phyloP scores from a whole-genome alignment of 1,140 invertebrate genomes.

The Drosophila bifasciata region DNA sequence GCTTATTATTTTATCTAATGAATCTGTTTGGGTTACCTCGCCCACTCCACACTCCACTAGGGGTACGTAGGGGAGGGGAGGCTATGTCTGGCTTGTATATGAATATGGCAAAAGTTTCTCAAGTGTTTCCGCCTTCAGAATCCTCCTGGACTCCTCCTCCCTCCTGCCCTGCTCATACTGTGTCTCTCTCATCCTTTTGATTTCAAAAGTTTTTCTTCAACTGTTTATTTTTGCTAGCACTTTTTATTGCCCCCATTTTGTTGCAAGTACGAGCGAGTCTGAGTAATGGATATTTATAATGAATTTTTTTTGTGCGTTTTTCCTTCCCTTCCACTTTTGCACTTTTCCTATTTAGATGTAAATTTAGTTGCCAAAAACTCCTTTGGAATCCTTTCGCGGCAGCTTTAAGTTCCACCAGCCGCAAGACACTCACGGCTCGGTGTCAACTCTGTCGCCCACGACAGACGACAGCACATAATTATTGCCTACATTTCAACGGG shows the following conservation, averaged over 20 bases:
- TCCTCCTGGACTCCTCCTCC: neutral
- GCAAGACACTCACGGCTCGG: slow-evolving; percentile 22
- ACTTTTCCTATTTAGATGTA: slow-evolving; percentile 25
- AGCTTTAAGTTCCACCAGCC: slow-evolving; percentile 2
- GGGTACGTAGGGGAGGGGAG: neutral
- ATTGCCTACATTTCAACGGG: slow-evolving; percentile 53
- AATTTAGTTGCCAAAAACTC: slow-evolving; percentile 5
- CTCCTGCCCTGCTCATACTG: neutral
- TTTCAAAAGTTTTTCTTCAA: slow-evolving; percentile 58
- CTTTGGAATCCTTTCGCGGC: neutral
- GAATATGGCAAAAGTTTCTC: slow-evolving; percentile 66
- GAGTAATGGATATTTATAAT: slow-evolving; percentile 76
- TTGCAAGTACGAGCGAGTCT: slow-evolving; percentile 11
- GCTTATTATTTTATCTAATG: slow-evolving; percentile 82
- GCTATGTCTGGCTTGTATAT: slow-evolving; percentile 32
- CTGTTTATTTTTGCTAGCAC: slow-evolving; percentile 44
- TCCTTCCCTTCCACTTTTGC: no score
- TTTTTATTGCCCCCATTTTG: slow-evolving; percentile 56
- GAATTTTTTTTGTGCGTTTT: slow-evolving; percentile 48
- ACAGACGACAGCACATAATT: slow-evolving; percentile 60
- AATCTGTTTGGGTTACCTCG: slow-evolving; percentile 68
- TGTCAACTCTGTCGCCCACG: slow-evolving; percentile 37
- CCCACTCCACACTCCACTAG: neutral
- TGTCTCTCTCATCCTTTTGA: slow-evolving; percentile 34
- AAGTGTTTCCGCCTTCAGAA: slow-evolving; percentile 52